Base-by-base conservation (phyloP, 2,888 invertebrate species). In the Drosophila barbarae region DNA sequence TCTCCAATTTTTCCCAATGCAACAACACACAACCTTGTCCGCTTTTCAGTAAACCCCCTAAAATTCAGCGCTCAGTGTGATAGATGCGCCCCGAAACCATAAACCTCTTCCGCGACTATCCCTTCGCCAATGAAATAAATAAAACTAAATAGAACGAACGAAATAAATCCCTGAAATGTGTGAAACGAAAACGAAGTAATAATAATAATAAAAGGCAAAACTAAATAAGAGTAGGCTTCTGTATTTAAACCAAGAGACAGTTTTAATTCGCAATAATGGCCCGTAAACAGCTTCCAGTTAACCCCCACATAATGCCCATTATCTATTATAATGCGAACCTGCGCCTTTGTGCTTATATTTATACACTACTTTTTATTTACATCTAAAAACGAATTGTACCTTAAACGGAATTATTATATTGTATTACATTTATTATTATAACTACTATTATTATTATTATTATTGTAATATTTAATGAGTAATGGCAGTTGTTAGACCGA, bases 311-410 rank as follows among this genome's bases (percentile, higher is more conserved):
- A 23, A 23, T 23, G 23, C 23, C 23, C 13, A 18, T n/a, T 54
- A 58, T 32, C n/a, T 52, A 65, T 49, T 52, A 66, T 44, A 38
- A 44, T 38, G 36, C 61, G 46, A 39, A 46, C 57, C 23, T 21
- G 13, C 32, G 32, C 57, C 39, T 46, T 68, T 68, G 69, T 68
- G 53, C 66, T 66, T 66, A 65, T 65, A 49, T 65, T 56, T 57
- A 39, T 38, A 46, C 52, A 42, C 41, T 54, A 60, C 49, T 50
- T 60, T 61, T 68, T 69, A 68, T 69, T 54, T 68, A 68, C 34
- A 68, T 44, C 46, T 61, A 38, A 63, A 67, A 84, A 71, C 76
- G 76, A 79, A 75, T 72, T 76, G 84, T 84, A 79, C 81, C 84
- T 84, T 84, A 63, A 79, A 73, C 47, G 77, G 82, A 70, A 67